These are phyloP conservation scores for Volucella zonaria DNA, from an alignment of 2,888 invertebrate species.

Conservation along the genomic window DNA sequence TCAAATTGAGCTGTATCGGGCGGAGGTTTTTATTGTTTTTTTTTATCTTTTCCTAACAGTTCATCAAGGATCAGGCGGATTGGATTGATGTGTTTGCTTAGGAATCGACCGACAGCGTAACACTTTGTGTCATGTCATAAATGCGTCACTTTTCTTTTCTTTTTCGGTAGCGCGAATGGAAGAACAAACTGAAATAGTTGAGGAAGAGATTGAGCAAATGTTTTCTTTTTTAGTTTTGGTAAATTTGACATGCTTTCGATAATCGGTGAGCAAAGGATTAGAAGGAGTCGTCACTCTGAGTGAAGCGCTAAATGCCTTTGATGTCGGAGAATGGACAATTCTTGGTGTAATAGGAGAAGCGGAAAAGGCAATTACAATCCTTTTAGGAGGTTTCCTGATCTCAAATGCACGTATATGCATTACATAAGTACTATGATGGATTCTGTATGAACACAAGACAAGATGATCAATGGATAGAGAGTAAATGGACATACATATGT, in stretches of 20 bases:
- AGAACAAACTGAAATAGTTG: background rate
- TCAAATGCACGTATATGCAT: no score
- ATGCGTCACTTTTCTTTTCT: constrained; percentile 65
- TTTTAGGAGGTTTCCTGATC: constrained; percentile 36
- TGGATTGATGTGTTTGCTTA: constrained; percentile 54
- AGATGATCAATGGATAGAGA: no score
- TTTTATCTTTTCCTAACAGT: constrained; percentile 71
- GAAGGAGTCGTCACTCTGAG: background rate
- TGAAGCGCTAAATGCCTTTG: constrained; percentile 38
- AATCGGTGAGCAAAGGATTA: constrained; percentile 55
- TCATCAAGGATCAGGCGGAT: constrained; percentile 62
- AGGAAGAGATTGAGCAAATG: constrained; percentile 11
- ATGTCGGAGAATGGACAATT: constrained; percentile 21
- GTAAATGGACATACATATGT: no score
- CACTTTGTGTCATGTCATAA: constrained; percentile 54
- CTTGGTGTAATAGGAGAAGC: constrained; percentile 10
- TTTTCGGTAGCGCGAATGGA: constrained; percentile 54
- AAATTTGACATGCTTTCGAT: constrained; percentile 69
- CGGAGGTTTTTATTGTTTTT: constrained; percentile 13
- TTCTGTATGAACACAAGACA: no score
- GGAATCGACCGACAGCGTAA: constrained; percentile 37
- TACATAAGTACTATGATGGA: no score
- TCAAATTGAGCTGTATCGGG: constrained; percentile 39
- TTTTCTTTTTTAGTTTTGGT: constrained; percentile 25
- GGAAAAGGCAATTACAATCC: constrained; percentile 42